A percentile compares a stretch with the other conserved stretches of the same genome.
Conservation (phyloP, 2,888 invertebrate genomes). For the Scaptomyza parva region DNA sequence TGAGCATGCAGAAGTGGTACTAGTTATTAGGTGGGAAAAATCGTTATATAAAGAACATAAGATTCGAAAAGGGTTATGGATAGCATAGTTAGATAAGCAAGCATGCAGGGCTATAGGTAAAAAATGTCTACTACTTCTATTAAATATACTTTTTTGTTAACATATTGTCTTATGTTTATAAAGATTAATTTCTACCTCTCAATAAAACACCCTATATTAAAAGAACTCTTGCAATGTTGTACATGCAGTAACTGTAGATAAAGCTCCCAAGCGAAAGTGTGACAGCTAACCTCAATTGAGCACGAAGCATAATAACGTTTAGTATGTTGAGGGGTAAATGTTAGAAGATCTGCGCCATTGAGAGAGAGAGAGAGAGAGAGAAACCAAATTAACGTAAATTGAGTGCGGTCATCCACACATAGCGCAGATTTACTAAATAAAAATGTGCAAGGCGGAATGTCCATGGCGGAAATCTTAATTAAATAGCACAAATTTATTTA, state of each 20-base stretch:
- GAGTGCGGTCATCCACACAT: conserved; percentile 41
- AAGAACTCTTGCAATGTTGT: neutral
- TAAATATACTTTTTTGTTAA: too few species aligned
- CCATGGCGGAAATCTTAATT: conserved; percentile 71
- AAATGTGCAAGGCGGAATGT: conserved; percentile 45
- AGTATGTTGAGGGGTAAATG: too few species aligned
- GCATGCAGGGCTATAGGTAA: too few species aligned
- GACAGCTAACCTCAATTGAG: neutral
- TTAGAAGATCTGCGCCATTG: conserved; percentile 8
- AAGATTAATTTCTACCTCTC: neutral
- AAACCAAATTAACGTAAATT: conserved; percentile 63
- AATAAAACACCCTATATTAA: neutral
- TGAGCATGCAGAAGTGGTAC: too few species aligned
- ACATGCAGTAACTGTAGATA: neutral
- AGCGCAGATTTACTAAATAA: conserved; percentile 28
- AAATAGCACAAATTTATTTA: conserved; percentile 54
- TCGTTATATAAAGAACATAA: too few species aligned
- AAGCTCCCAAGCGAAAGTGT: neutral
- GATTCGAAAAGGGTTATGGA: too few species aligned
- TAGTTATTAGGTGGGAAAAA: too few species aligned
- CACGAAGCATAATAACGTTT: neutral
- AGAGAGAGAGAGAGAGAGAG: neutral
- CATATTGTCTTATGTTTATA: too few species aligned
- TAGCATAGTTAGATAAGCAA: too few species aligned
- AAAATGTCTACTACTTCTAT: too few species aligned